Conservation (phyloP, 1,140 invertebrate species). For the Euura saliciscinereae region DNA sequence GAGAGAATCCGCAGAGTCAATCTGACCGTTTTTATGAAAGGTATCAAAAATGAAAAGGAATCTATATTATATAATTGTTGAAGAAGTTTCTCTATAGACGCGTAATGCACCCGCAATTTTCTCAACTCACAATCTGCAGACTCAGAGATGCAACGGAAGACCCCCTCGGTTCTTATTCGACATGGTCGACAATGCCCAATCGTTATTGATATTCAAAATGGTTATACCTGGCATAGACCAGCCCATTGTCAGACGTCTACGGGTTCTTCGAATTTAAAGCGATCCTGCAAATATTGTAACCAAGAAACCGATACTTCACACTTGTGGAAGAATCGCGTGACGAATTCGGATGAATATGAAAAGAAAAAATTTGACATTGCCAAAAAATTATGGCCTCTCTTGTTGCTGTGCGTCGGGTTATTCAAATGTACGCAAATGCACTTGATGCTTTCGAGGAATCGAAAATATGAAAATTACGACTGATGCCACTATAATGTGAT, state of each 20-base stretch:
- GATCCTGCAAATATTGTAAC: no score
- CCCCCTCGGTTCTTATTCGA: conserved; percentile 14
- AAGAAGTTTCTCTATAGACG: conserved; percentile 18
- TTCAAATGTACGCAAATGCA: no score
- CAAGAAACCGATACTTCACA: no score
- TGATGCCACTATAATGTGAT: no score
- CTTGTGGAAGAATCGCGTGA: no score
- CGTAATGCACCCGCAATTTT: conserved; percentile 45
- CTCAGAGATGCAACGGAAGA: conserved; percentile 18
- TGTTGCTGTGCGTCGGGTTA: no score
- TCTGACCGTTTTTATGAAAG: background rate
- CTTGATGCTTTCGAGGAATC: no score
- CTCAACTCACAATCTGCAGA: conserved; percentile 18
- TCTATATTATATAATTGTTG: no score
- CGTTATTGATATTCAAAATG: conserved; percentile 50
- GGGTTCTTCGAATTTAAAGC: conserved; percentile 33
- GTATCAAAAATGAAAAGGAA: background rate
- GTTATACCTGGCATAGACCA: conserved; percentile 38
- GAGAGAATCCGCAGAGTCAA: background rate
- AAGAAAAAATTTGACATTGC: no score
- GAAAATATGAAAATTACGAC: no score
- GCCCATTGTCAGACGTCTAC: conserved; percentile 37
- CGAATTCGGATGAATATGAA: no score
- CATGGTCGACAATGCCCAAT: conserved; percentile 42
- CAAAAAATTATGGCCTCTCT: no score